Percentiles rank a stretch among this genome's conserved stretches.
These are phyloP conservation scores for Hyalella azteca DNA, from an alignment of 2,888 invertebrate species.

Conservation along the genomic window DNA sequence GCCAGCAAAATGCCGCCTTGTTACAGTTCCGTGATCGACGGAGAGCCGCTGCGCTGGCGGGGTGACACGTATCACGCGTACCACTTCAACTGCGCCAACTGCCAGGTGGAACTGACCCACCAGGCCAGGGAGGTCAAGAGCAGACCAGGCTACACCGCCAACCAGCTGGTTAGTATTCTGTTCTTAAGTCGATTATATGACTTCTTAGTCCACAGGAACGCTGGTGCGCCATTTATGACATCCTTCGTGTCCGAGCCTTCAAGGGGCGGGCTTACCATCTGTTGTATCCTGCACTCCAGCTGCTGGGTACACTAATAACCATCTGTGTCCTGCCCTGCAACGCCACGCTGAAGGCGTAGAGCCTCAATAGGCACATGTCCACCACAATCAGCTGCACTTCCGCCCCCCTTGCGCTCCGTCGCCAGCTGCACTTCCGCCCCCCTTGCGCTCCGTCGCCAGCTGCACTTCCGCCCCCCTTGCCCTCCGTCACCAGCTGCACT, in stretches of 20 bases:
- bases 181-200: too few relatives aligned
- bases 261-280: too few relatives aligned
- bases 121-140: conserved; percentile 95
- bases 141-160: conserved; percentile 85
- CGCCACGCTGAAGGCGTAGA: too few relatives aligned
- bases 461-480: background rate
- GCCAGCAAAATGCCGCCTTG: background rate
- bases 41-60: conserved; percentile 85
- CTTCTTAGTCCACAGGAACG: too few relatives aligned
- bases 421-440: background rate
- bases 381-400: background rate
- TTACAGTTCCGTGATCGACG: conserved; percentile 85
- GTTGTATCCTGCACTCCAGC: too few relatives aligned
- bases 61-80: conserved; percentile 99
- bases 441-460: background rate
- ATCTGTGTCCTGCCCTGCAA: too few relatives aligned
- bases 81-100: conserved; percentile 96
- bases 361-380: too few relatives aligned
- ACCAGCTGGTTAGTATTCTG: conserved; percentile 71
- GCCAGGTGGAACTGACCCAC: conserved; percentile 89
- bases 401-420: background rate
- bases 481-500: background rate
- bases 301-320: too few relatives aligned
- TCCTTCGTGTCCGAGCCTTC: too few relatives aligned
- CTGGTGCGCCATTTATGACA: too few relatives aligned